Evolutionary conservation across 2,113 vertebrate species (phyloP), one percentile per base, ranked within the genome.

Genomic region (Scytalopus superciliaris): DNA sequence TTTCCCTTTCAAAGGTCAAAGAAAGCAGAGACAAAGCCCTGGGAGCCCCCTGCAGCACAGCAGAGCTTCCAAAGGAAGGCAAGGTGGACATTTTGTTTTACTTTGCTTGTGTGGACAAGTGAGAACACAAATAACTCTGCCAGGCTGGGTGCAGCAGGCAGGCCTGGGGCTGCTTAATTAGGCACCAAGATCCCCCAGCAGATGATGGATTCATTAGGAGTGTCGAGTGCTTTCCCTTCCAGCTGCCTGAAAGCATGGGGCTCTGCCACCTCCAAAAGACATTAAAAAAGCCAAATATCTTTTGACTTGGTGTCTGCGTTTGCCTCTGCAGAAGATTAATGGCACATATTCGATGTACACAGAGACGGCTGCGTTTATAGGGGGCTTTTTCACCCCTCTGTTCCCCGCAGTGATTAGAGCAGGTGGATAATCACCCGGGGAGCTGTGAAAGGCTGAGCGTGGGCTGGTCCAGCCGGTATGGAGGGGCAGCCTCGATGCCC

Each of bases 281-380:
- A 55, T 15, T 42, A 62, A 67, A 69, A 47, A 9, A 39, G 19
- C 50, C 45, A 5, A 10, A 4, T 33, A 2, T 2, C 4, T 6
- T 35, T n/a, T 12, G 19, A 4, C 55, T 64, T 17, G 24, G 33
- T 25, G 53, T 19, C 70, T 53, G 42, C 18, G 0, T n/a, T 45
- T 33, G 40, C 37, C 56, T 31, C 55, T 2, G 1, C 8, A 52
- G 15, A 10, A 30, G 28, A 18, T 16, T 3, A 50, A 13, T 6
- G 22, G 19, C 1, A 0, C 19, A 0, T 40, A 2, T 28, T 64
- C 15, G 4, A 16, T 12, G 3, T 0, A 7, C 11, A 2, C 6
- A 1, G 12, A 4, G 1, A 2, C 21, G 6, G 2, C 35, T 11
- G 44, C 5, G n/a, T n/a, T n/a, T n/a, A n/a, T 3, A 50, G 28